A percentile compares a stretch with the other conserved stretches of the same genome.
Conservation (phyloP, 1,140 invertebrate species). For the Ctenoplectra terminalis region DNA sequence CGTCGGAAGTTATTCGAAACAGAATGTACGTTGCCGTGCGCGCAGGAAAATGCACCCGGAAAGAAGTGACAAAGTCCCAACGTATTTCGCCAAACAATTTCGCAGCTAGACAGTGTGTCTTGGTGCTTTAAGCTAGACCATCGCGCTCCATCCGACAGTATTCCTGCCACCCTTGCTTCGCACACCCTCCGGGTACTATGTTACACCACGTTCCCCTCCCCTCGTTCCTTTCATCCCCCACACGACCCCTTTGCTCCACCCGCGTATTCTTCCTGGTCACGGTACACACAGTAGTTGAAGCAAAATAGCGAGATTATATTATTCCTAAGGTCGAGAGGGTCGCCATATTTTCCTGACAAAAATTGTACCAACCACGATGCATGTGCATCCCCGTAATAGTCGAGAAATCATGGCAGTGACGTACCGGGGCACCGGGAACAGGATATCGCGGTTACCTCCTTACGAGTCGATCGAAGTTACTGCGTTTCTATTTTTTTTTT, state of each 20-base stretch:
- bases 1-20: constrained; percentile 53
- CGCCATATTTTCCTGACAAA: constrained; percentile 69
- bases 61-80: constrained; percentile 77
- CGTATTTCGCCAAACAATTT: constrained; percentile 78
- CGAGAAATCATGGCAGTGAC: constrained; percentile 39
- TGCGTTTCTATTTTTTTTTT: no score
- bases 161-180: constrained; percentile 39
- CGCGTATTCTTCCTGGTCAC: constrained; percentile 49
- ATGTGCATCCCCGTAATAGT: constrained; percentile 26
- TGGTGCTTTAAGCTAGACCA: constrained; percentile 77
- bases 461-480: neutral
- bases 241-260: constrained; percentile 50
- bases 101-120: constrained; percentile 73
- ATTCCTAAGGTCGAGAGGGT: constrained; percentile 69
- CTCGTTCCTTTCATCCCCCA: constrained; percentile 41
- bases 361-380: constrained; percentile 64
- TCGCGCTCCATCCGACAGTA: constrained; percentile 66
- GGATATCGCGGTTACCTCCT: constrained; percentile 1
- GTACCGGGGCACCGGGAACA: constrained; percentile 1
- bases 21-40: constrained; percentile 49
- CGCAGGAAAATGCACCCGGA: constrained; percentile 73
- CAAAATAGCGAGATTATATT: constrained; percentile 78
- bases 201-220: constrained; percentile 42
- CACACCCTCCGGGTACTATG: constrained; percentile 51
- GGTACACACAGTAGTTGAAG: constrained; percentile 64